These are phyloP conservation scores for Procavia capensis DNA, from an alignment of 2,113 vertebrate genomes.

Conservation along the genomic window DNA sequence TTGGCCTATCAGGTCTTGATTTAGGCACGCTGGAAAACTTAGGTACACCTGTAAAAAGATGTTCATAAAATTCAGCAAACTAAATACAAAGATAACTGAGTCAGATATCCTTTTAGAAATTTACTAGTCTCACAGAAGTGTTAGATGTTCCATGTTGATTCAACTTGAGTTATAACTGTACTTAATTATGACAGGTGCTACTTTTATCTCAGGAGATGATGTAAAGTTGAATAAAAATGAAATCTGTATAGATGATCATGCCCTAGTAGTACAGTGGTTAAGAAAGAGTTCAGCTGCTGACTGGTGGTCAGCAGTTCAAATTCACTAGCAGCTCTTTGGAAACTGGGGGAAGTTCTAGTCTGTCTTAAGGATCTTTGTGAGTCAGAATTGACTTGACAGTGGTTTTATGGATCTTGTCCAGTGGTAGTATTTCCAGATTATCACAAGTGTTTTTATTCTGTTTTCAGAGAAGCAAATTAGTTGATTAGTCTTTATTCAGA, in stretches of 20 bases:
- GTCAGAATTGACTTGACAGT: too few species aligned
- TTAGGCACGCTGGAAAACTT: constrained; percentile 8
- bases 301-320: too few species aligned
- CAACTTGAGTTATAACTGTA: constrained; percentile 12
- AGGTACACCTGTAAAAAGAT: not conserved
- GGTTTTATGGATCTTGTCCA: not conserved
- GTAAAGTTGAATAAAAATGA: not conserved
- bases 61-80: not conserved
- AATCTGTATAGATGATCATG: not conserved
- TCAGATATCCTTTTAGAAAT: not conserved
- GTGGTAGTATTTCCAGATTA: not conserved
- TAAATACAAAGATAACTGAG: not conserved
- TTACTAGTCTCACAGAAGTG: not conserved
- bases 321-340: too few species aligned
- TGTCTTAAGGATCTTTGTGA: too few species aligned
- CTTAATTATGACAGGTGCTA: not conserved
- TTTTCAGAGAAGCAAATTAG: not conserved
- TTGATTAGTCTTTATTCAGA: not conserved
- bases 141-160: not conserved
- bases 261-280: too few species aligned
- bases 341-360: too few species aligned
- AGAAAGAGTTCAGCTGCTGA: too few species aligned
- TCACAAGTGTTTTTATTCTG: not conserved
- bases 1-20: not conserved
- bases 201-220: not conserved